Base-by-base conservation (phyloP, 1,140 invertebrate species). In the Hermatobates lingyangjiaoensis region DNA sequence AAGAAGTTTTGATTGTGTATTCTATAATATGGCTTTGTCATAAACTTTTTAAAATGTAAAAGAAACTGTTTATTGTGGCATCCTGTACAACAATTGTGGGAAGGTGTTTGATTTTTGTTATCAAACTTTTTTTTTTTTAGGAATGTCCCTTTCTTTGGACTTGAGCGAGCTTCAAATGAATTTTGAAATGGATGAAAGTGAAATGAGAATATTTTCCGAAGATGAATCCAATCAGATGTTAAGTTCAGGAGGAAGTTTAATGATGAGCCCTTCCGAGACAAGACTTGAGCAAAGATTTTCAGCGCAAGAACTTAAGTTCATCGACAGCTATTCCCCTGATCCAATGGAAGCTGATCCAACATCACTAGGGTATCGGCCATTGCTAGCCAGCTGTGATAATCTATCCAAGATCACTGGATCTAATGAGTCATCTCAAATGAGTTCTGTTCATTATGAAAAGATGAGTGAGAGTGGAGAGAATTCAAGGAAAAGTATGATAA, bases 151-250 rank as follows among this genome's bases (percentile, higher is more conserved):
- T 58, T 60, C 69, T 61, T 27, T 80, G 15, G 85, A 88, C 66
- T 69, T 89, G 27, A 85, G 83, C 30, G 83, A 86, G 58, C 78
- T 88, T 63, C 76, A 83, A 38, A 66, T 89, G 10, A 81, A 86
- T 45, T 83, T 88, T 58, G 83, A 86, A 53, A 73, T 85, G 14
- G 84, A 87, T 59, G 85, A 89, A 60, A 71, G 81, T 1, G 84
- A 89, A 66, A 81, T 83, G 74, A 74, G 81, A 58, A 87, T 87
- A 67, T 84, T 88, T 62, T 84, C 81, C 12, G 84, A 87, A 60
- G 85, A 87, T 62, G 85, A 87, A 57, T 77, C 77, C 2, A 61
- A 58, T 47, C 58, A 61, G 45, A 49, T 62, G 15, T 62, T 60
- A 28, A 62, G 59, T 45, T 47, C 45, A 3, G 50, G 54, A 15